Percentiles rank a stretch among this genome's conserved stretches.
These are phyloP conservation scores for Okapia johnstoni DNA, from an alignment of 2,113 vertebrate genomes.

Conservation along the genomic window DNA sequence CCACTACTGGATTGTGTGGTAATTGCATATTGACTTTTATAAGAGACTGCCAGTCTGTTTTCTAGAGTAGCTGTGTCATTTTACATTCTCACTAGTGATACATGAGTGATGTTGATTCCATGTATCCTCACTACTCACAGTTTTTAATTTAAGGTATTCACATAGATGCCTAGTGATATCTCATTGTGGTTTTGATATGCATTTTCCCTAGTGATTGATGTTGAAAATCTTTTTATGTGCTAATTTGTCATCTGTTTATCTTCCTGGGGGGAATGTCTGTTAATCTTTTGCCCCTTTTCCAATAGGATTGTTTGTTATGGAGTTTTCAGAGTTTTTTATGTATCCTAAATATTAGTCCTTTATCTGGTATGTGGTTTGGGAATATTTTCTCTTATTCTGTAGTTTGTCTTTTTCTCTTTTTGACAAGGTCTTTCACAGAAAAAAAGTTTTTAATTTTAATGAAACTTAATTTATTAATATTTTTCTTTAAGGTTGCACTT, in stretches of 20 bases:
- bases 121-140: not conserved
- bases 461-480: not conserved
- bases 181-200: not conserved
- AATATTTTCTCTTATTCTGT: not conserved
- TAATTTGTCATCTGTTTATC: not conserved
- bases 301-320: not conserved
- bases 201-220: not conserved
- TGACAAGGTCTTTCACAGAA: not conserved
- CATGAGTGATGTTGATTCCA: not conserved
- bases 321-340: not conserved
- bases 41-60: not conserved
- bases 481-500: not conserved
- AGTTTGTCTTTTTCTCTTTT: not conserved
- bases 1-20: not conserved
- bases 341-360: not conserved
- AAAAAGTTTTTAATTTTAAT: not conserved
- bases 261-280: not conserved
- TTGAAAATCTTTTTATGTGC: not conserved
- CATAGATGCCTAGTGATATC: not conserved
- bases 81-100: not conserved
- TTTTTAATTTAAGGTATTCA: not conserved
- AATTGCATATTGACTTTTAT: not conserved
- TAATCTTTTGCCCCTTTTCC: not conserved
- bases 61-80: not conserved
- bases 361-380: not conserved